phyloP scores from a whole-genome alignment of 2,888 invertebrate species.

The Caenorhabditis angaria region DNA sequence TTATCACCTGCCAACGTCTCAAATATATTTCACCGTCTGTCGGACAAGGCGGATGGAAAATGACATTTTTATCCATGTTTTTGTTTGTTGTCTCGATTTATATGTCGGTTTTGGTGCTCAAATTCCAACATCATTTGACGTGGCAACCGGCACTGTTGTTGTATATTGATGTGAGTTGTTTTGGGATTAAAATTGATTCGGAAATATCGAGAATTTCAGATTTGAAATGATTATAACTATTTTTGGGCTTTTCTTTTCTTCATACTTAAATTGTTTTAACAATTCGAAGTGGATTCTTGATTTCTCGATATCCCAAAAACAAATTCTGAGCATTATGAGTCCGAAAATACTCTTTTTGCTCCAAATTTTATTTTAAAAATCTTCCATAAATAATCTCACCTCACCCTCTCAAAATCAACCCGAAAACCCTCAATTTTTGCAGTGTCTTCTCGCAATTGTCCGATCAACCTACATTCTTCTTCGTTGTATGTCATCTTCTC shows the following conservation, averaged over 20 bases:
- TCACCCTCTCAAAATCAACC: too few relatives aligned
- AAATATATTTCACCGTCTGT: constrained; percentile 43
- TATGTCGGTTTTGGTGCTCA: constrained; percentile 24
- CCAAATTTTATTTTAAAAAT: too few relatives aligned
- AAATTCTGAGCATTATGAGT: too few relatives aligned
- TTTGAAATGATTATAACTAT: neutral
- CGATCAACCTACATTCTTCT: constrained; percentile 50
- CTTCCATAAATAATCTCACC: too few relatives aligned
- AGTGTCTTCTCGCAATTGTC: constrained; percentile 47
- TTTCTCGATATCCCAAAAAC: too few relatives aligned
- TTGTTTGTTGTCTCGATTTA: constrained; percentile 25
- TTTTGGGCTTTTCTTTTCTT: neutral
- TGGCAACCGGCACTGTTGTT: constrained; percentile 37
- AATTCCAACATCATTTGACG: constrained; percentile 26
- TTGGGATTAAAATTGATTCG: too few relatives aligned
- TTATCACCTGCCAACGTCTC: constrained; percentile 50
- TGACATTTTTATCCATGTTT: constrained; percentile 31
- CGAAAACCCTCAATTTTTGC: too few relatives aligned
- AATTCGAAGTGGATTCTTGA: too few relatives aligned
- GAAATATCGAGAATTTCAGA: neutral
- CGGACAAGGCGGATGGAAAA: constrained; percentile 26
- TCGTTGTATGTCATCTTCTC: constrained; percentile 50
- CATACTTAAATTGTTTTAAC: neutral
- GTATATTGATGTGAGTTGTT: constrained; percentile 33
- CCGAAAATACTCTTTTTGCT: too few relatives aligned